Conservation (phyloP, 2,797 vertebrate species). For the Miopithecus talapoin region DNA sequence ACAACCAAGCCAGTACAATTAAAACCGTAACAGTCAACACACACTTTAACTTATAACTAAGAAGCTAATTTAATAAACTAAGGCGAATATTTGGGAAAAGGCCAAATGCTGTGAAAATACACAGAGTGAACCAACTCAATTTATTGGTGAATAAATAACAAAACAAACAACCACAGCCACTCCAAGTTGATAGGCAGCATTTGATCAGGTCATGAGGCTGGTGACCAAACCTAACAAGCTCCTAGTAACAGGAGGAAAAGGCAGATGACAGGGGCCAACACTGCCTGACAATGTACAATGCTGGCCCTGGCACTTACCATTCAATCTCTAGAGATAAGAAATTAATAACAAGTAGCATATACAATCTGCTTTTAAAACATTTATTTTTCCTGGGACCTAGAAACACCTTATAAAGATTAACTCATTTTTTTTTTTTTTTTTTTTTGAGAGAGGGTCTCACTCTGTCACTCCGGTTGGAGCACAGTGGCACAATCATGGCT, state of each 20-base stretch:
- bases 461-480: not conserved
- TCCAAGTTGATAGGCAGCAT: not conserved
- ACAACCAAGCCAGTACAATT: conserved; percentile 19
- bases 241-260: not conserved
- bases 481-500: not conserved
- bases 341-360: not conserved
- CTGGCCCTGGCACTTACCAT: not conserved
- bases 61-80: conserved; percentile 56
- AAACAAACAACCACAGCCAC: not conserved
- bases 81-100: conserved; percentile 44
- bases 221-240: not conserved
- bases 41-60: conserved; percentile 46
- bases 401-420: not conserved
- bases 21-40: conserved; percentile 49
- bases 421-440: not conserved
- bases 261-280: not conserved
- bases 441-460: not conserved
- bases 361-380: not conserved
- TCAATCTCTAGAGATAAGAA: not conserved
- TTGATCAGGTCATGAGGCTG: not conserved
- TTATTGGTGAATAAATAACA: conserved; percentile 15
- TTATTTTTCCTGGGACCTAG: conserved; percentile 1
- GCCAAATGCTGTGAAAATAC: conserved; percentile 17
- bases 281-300: not conserved
- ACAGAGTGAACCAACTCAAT: not conserved